Conservation (phyloP, 2,888 invertebrate genomes). For the Cheilosia soror region DNA sequence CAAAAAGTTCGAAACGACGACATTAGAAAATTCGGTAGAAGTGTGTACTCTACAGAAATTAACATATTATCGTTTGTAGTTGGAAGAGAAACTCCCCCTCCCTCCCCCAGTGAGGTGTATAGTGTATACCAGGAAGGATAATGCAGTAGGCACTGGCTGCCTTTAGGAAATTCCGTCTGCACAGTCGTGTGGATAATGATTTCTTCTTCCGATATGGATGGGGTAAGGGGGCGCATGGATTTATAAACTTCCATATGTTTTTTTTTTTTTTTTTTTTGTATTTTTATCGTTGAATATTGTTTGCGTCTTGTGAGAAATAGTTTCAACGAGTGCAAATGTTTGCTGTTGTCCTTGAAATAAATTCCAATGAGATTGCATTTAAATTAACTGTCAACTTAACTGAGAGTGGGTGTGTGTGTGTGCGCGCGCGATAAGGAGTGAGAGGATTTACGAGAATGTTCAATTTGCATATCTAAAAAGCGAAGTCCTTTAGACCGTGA, state of each 20-base stretch:
- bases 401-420: neutral
- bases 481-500: conserved; percentile 19
- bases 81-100: neutral
- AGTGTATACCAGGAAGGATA: conserved; percentile 12
- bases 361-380: conserved; percentile 46
- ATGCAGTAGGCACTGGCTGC: conserved; percentile 44
- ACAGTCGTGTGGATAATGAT: conserved; percentile 23
- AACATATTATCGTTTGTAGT: conserved; percentile 65
- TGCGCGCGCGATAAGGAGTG: neutral
- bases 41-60: conserved; percentile 51
- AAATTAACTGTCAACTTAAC: conserved; percentile 45
- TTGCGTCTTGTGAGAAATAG: conserved; percentile 6
- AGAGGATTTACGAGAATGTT: conserved; percentile 22
- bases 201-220: conserved; percentile 4
- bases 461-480: conserved; percentile 29
- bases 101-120: neutral
- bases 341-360: conserved; percentile 44
- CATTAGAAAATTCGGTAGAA: conserved; percentile 3
- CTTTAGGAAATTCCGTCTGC: conserved; percentile 6
- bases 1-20: conserved; percentile 30
- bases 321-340: conserved; percentile 35
- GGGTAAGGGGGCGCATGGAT: neutral
- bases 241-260: conserved; percentile 33
- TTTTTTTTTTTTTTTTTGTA: neutral
- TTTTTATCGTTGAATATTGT: neutral